Percentiles rank a stretch among this genome's conserved stretches.
Conservation (phyloP, 2,113 vertebrate species). For the Acanthisitta chloris region DNA sequence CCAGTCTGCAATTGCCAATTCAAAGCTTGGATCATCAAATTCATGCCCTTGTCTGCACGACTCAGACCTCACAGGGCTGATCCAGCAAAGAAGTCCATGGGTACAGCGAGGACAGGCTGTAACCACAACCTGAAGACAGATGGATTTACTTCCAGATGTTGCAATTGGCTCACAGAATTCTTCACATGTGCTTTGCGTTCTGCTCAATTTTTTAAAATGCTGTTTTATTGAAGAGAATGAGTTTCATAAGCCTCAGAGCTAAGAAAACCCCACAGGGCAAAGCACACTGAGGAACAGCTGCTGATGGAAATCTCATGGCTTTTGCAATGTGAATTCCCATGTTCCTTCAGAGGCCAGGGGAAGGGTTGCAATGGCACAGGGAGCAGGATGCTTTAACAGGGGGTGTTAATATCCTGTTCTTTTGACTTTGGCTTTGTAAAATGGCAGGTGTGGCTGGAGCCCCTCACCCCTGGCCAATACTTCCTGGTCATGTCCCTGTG, state of each 20-base stretch:
- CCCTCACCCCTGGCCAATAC: too few relatives aligned
- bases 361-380: too few relatives aligned
- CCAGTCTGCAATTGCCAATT: not conserved
- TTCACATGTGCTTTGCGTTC: not conserved
- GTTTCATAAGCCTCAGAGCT: not conserved
- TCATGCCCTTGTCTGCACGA: not conserved
- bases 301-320: not conserved
- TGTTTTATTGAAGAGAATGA: not conserved
- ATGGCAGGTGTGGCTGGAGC: too few relatives aligned
- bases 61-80: not conserved
- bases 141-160: not conserved
- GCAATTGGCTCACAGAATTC: not conserved
- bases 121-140: not conserved
- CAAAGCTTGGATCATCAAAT: not conserved
- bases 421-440: not conserved
- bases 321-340: not conserved
- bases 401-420: too few relatives aligned
- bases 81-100: not conserved
- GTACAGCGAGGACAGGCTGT: not conserved
- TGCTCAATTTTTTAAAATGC: not conserved
- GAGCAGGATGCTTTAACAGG: too few relatives aligned
- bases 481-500: too few relatives aligned
- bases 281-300: not conserved
- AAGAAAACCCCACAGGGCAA: not conserved
- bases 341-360: not conserved